Base-by-base conservation (phyloP, 2,797 vertebrate genomes). In the Chromobotia macracanthus region DNA sequence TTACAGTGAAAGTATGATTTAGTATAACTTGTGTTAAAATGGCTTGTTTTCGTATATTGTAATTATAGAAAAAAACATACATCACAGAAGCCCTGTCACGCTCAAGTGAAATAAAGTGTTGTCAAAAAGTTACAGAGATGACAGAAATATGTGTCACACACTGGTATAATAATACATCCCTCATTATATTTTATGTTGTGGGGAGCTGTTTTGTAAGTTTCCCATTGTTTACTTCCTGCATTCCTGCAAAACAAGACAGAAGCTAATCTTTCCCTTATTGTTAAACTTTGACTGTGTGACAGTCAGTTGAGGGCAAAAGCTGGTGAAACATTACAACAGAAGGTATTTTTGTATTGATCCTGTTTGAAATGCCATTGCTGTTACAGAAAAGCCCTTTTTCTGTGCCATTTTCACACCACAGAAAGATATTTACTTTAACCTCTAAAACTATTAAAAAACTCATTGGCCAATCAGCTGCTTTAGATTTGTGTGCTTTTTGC, bases 21-120 rank as follows among this genome's bases (percentile, higher is more conserved):
- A 68, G 61, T 46, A 66, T 46, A 72, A 18, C 77, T 63, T 80
- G 67, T 72, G 48, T 16, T 73, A 63, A 15, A 80, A 73, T 64
- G 77, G 16, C 19, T 78, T 82, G 64, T 75, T 75, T 65, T 48
- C 35, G 51, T 76, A 67, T 10, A 55, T 72, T 80, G 23, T 80
- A 80, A 77, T 83, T 80, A 80, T 71, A 70, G 58, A 75, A 44
- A 55, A 10, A 77, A 72, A 83, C 82, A 72, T 53, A 53, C 78
- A 67, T 38, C 15, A 51, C 25, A 56, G 25, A 64, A 67, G 16
- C 68, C 68, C 46, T 68, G 50, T 79, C 75, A 61, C 74, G 23
- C 58, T 73, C 0, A 0, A 58, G 68, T 28, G 28, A 72, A 72
- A 55, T 71, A 55, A 66, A 67, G 51, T 28, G 16, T 75, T 75